Evolutionary conservation across 2,113 vertebrate species (phyloP), one percentile per base, ranked within the genome.

Genomic region (Halichoeres trimaculatus): DNA sequence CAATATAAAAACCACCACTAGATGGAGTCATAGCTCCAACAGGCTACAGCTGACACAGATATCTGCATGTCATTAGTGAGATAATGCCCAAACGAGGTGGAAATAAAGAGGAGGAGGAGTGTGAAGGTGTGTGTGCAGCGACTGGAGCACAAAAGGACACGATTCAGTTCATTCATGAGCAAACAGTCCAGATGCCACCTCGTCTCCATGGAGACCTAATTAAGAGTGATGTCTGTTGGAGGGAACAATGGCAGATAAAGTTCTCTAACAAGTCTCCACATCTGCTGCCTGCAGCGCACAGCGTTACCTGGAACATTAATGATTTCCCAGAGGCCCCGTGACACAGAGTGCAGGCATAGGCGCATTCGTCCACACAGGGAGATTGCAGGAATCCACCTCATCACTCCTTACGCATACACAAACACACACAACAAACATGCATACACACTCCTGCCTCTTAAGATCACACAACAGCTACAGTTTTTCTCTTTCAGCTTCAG

Each of bases 141-240:
- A 48, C 30, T 34, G 23, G 54, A 50, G 55, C 48, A 57, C 47
- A 26, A 78, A 76, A 72, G 80, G 77, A 76, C 87, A 86, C 57
- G 52, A 64, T 55, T 78, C 59, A 62, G 76, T 75, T 68, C 53
- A 11, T 69, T 80, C 85, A 78, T 68, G 77, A 80, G 75, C 81
- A 79, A 76, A 83, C 66, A 83, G 80, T 71, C 88, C 85, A 88
- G 81, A 87, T 86, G 87, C 72, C 61, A 40, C 7, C 20, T 55
- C 65, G 68, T 64, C 72, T 90, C 85, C 81, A 74, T 14, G 26
- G 91, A 87, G 91, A 85, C 73, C 85, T 90, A 87, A 92, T 93
- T 93, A 92, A 76, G 77, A 90, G 62, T 63, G 78, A 85, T 84
- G 70, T 70, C 51, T 88, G 80, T 79, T 84, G 86, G 85, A 88